Evolutionary conservation across 1,140 invertebrate genomes (phyloP).

Genomic region (Pararge aegeria): DNA sequence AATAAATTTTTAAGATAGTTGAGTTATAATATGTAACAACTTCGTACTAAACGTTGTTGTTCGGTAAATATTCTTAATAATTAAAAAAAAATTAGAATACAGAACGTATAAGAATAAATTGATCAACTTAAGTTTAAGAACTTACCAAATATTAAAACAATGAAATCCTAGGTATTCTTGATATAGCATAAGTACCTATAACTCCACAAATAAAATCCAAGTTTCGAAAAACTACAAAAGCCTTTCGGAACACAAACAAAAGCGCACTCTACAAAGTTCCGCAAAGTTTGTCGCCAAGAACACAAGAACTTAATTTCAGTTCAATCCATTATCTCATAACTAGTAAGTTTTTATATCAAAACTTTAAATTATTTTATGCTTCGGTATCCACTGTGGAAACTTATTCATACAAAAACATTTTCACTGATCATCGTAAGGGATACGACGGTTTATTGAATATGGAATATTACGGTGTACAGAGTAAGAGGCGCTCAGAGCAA

Average conservation of each 20-base stretch:
- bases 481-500: conserved; percentile 36
- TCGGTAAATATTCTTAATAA: too few species aligned
- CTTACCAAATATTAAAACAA: background rate
- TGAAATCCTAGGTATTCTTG: background rate
- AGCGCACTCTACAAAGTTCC: background rate
- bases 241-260: conserved; percentile 1
- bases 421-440: background rate
- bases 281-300: conserved; percentile 1
- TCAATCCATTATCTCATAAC: background rate
- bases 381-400: background rate
- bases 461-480: conserved; percentile 8
- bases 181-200: background rate
- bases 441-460: background rate
- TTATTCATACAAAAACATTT: conserved; percentile 6
- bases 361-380: background rate
- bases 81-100: too few species aligned
- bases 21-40: too few species aligned
- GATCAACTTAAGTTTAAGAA: too few species aligned
- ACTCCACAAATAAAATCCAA: background rate
- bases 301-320: background rate
- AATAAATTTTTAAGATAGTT: too few species aligned
- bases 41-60: too few species aligned
- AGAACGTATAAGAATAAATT: too few species aligned
- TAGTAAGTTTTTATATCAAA: background rate
- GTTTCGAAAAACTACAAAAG: background rate